phyloP scores from a whole-genome alignment of 2,797 vertebrate species.

The Lophotriccus pileatus region DNA sequence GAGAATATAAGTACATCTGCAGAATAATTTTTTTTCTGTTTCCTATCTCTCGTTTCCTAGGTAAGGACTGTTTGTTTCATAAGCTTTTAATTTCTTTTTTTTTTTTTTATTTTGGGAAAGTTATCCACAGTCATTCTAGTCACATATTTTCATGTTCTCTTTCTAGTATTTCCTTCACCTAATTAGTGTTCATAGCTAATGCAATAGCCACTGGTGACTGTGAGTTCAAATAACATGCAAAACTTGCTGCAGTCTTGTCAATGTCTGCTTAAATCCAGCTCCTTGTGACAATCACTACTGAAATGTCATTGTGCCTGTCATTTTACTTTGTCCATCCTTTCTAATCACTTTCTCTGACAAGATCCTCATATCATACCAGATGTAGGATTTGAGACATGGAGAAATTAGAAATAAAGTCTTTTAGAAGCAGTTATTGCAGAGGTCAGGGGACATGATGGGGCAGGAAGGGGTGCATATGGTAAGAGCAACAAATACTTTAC shows the following conservation, averaged over 20 bases:
- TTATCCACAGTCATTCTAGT: background rate
- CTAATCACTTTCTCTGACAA: background rate
- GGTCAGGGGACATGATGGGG: background rate
- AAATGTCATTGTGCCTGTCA: background rate
- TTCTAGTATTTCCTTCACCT: slow-evolving; percentile 6
- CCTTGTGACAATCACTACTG: background rate
- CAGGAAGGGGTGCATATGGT: background rate
- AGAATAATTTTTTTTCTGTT: background rate
- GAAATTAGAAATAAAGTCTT: background rate
- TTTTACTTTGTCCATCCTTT: background rate
- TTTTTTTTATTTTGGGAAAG: background rate
- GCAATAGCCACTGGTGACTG: background rate
- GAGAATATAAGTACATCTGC: background rate
- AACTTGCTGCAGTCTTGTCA: background rate
- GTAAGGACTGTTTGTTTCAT: background rate
- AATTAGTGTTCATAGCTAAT: background rate
- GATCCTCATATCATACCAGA: background rate
- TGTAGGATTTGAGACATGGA: background rate
- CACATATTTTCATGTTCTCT: background rate
- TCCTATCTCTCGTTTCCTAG: background rate
- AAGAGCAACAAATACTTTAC: background rate
- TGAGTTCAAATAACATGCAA: background rate
- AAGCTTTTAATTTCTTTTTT: background rate
- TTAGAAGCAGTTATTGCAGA: background rate
- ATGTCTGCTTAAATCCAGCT: background rate